A percentile compares a stretch with the other conserved stretches of the same genome.
Conservation (phyloP, 2,113 vertebrate species). For the Sigmodon hispidus region DNA sequence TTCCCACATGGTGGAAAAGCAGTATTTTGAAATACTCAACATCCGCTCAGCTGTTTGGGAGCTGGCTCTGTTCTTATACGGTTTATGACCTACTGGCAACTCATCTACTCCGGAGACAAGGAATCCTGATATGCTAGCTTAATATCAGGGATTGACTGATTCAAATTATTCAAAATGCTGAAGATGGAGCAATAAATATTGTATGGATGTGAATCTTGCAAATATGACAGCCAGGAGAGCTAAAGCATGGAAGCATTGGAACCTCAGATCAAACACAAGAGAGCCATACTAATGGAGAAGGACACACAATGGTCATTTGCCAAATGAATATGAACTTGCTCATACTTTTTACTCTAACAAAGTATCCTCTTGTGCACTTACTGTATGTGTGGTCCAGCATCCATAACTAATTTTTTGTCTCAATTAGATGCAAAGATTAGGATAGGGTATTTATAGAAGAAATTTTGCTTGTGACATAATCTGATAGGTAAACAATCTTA, state of each 20-base stretch:
- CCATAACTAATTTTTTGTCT: background rate
- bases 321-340: background rate
- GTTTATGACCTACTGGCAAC: constrained; percentile 89
- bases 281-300: background rate
- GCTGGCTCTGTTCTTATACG: constrained; percentile 27
- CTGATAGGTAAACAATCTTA: background rate
- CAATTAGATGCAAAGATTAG: background rate
- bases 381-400: background rate
- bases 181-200: background rate
- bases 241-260: background rate
- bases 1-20: background rate
- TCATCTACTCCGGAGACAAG: constrained; percentile 84
- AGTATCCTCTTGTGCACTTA: background rate
- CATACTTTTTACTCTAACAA: background rate
- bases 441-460: background rate
- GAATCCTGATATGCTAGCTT: constrained; percentile 86
- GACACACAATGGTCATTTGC: background rate
- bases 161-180: background rate
- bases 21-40: background rate
- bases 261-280: background rate
- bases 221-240: background rate
- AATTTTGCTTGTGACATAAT: background rate
- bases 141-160: constrained; percentile 84
- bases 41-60: background rate
- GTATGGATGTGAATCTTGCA: background rate